Evolutionary conservation across 2,888 invertebrate species (phyloP), one percentile per base, ranked within the genome.

Genomic region (Conistra vaccinii): DNA sequence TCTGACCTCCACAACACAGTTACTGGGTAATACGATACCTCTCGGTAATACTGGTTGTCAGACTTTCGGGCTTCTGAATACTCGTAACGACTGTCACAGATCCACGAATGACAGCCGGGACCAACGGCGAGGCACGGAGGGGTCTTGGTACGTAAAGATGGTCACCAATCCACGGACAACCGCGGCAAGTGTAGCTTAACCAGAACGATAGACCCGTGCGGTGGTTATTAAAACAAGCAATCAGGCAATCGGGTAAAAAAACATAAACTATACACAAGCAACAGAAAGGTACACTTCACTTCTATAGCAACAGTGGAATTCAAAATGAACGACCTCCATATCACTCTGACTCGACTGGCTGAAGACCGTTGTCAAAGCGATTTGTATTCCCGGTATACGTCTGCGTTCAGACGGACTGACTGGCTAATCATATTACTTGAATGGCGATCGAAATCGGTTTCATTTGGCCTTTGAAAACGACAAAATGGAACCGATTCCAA

Each of bases 401-500:
- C 55, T 35, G 32, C 23, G 58, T 60, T 78, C 79, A 73, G 48
- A 42, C 79, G 42, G 51, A 70, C 63, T 63, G 74, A 26, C 75
- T 79, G 73, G 72, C 69, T 72, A 78, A 85, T 85, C 82, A 72
- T 53, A 42, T 73, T 75, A 77, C 69, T 69, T 86, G 67, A 84
- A 86, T 84, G 42, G 65, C 60, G 66, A 69, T 76, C 53, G 66
- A 72, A 81, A 84, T 77, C 61, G 69, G 68, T 78, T 84, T 57
- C 77, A 70, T 75, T 84, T 67, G 66, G 66, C 60, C 48, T 78
- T 83, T 84, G 69, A 65, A 69, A 74, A 74, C 63, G 81, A 76
- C 77, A 67, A 80, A 85, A 73, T 69, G 55, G 73, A 71, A 69
- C 67, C 45, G 71, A 69, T 78, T 78, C 75, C 80, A 84, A 84